Evolutionary conservation across 1,140 invertebrate genomes (phyloP), one percentile per base, ranked within the genome.

Genomic region (Armadillidium nasatum): DNA sequence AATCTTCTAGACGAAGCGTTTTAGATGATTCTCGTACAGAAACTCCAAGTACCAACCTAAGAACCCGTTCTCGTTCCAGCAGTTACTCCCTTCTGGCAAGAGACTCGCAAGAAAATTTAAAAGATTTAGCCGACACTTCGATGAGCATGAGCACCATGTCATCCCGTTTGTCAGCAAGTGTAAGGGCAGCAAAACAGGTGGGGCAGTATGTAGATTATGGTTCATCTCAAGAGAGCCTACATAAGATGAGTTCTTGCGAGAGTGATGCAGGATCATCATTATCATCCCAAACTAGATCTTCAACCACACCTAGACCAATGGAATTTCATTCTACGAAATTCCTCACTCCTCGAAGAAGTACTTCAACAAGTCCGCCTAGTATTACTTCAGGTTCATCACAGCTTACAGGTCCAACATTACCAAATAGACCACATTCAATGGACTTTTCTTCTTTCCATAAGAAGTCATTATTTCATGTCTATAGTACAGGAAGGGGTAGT

Each of bases 241-340:
- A 80, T 44, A 80, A 80, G 33, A 80, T 80, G 79, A 80, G 79
- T 50, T 80, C 79, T 13, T 80, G 79, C 71, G 79, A 80, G 70
- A 80, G 79, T 71, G 79, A 80, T 75, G 79, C 74, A 69, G 79
- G 79, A 10, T 80, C 79, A n/a, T 80, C 79, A 21, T 72, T 80
- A 22, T 80, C 79, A 44, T 80, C 79, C 3, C 79, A 80, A 44
- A 80, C 79, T 19, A 69, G 79, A 33, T 80, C 79, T 23, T 80
- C 79, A 13, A 80, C 79, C 43, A 80, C 79, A 3, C 79, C 79
- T 44, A 54, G 79, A 66, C 79, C 79, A 44, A 44, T 78, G 19
- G 79, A 80, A 44, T 67, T 80, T 44, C 76, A 80, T 45, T 76
- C 77, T 46, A 73, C 72, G 44, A 70, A 71, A 21, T 80, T 78